A percentile compares a stretch with the other conserved stretches of the same genome.
Conservation (phyloP, 2,113 vertebrate genomes). For the Rousettus leschenaultii region DNA sequence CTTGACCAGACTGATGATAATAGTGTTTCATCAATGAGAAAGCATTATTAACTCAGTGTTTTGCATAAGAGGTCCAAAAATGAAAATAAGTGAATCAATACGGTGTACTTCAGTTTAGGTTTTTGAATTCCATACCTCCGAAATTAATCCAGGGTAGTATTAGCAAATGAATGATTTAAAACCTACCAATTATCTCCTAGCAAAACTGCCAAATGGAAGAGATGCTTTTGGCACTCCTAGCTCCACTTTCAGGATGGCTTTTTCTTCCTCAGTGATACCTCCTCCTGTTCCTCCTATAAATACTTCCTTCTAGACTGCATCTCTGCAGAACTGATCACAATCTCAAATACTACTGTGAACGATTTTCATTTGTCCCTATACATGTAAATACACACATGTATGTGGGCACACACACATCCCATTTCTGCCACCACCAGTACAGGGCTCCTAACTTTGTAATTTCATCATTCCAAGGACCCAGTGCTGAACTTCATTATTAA, state of each 20-base stretch:
- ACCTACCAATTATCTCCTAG: not conserved
- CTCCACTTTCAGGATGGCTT: not conserved
- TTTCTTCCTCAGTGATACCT: not conserved
- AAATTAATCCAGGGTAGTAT: not conserved
- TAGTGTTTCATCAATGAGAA: not conserved
- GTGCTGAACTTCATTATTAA: not conserved
- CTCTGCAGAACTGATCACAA: not conserved
- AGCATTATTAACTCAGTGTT: not conserved
- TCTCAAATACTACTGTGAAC: not conserved
- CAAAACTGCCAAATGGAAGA: not conserved
- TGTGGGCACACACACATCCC: not conserved
- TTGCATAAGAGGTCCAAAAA: not conserved
- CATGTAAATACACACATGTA: not conserved
- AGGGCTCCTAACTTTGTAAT: not conserved
- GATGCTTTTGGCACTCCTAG: not conserved
- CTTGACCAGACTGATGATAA: not conserved
- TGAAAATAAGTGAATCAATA: conserved; percentile 17
- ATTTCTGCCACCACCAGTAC: not conserved
- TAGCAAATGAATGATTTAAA: conserved; percentile 26
- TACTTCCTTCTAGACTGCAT: not conserved
- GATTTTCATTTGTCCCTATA: not conserved
- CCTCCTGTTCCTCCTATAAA: not conserved
- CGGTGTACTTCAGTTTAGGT: not conserved
- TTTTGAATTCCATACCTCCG: conserved; percentile 14
- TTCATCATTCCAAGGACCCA: conserved; percentile 37